These are phyloP conservation scores for Heliconius hortense DNA, from an alignment of 2,888 invertebrate genomes.

Conservation along the genomic window DNA sequence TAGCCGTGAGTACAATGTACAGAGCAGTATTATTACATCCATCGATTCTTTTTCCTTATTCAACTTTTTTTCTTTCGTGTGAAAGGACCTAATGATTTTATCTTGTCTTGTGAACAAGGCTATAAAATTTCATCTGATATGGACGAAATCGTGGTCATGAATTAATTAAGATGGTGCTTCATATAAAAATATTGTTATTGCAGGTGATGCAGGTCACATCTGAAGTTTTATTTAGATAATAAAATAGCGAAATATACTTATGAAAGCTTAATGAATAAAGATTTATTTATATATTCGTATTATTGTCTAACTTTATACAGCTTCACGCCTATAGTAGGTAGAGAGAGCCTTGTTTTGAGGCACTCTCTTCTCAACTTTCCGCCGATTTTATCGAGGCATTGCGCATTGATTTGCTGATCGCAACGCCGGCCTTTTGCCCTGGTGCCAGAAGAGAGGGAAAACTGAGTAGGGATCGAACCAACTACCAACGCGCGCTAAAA, in stretches of 20 bases:
- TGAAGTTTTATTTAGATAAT: background rate
- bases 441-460: too few relatives aligned
- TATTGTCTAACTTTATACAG: too few relatives aligned
- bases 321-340: too few relatives aligned
- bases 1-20: slow-evolving; percentile 54
- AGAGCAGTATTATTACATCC: slow-evolving; percentile 62
- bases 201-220: background rate
- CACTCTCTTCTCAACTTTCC: too few relatives aligned
- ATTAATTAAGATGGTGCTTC: slow-evolving; percentile 51
- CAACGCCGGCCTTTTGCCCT: too few relatives aligned
- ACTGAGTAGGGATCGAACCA: too few relatives aligned
- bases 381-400: too few relatives aligned
- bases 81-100: slow-evolving; percentile 61
- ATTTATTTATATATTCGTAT: background rate
- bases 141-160: slow-evolving; percentile 55
- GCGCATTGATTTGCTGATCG: too few relatives aligned
- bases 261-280: background rate
- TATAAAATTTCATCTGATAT: slow-evolving; percentile 59
- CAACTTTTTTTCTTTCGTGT: slow-evolving; percentile 60
- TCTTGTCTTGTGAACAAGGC: slow-evolving; percentile 55
- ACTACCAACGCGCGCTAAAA: background rate
- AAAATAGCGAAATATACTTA: background rate
- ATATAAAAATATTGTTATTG: slow-evolving; percentile 16
- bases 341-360: too few relatives aligned
- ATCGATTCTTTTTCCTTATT: slow-evolving; percentile 57